Evolutionary conservation across 2,888 invertebrate species (phyloP), one percentile per base, ranked within the genome.

Genomic region (Unio pictorum): DNA sequence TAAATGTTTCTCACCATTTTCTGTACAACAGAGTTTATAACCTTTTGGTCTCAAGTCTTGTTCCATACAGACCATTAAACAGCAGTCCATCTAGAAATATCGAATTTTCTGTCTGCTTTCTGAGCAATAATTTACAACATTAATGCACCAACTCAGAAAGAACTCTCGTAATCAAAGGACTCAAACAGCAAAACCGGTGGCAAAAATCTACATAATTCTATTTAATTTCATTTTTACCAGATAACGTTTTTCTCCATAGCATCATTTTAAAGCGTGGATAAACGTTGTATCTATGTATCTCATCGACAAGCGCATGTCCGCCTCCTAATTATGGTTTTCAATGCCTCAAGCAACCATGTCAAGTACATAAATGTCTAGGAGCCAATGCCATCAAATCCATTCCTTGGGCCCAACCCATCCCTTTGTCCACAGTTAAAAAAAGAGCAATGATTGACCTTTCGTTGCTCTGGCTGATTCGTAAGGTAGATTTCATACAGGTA

Each of bases 171-270:
- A 45, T 45, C 45, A 45, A 45, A 45, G 45, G 45, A 45, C 11
- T 45, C 11, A 45, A 45, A 45, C 11, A 45, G 45, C 45, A 45
- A 45, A 11, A 45, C 11, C 11, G 45, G 11, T 11, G 45, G 45
- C 11, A 59, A 62, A 66, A 67, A 71, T 73, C 68, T 71, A 71
- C 73, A 71, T 73, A 73, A 73, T 73, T 69, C 59, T 69, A 65
- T 62, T 64, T 64, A 60, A 28, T 57, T 67, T 64, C 67, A 69
- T 67, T 61, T 73, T 73, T 73, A 61, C 61, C 20, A 28, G 59
- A 26, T n/a, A 34, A 30, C 60, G 45, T 54, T 55, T 28, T 55
- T 69, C 67, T 61, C 73, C 73, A 73, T 73, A 73, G 69, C 64
- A 34, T 57, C 62, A 34, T 62, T 67, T 59, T 55, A 64, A 68